Evolutionary conservation across 1,140 invertebrate genomes (phyloP).

Genomic region (Eciton burchellii): DNA sequence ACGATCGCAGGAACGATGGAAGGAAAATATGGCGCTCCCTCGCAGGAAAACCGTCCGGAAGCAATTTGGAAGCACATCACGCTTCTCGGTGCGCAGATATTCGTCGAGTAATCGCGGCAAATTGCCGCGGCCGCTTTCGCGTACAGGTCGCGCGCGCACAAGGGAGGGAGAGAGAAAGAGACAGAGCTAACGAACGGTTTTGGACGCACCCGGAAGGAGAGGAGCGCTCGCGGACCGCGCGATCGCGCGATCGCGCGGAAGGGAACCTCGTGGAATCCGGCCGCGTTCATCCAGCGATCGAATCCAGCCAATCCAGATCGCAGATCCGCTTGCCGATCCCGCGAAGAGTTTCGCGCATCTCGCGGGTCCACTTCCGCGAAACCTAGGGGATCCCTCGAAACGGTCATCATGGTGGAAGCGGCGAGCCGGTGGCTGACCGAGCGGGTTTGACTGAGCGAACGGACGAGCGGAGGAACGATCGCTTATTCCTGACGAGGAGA

Average conservation of each 20-base stretch:
- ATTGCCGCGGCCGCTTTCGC: conserved; percentile 42
- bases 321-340: not conserved
- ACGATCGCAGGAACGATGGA: not conserved
- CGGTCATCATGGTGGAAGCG: conserved; percentile 45
- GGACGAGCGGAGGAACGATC: conserved; percentile 65
- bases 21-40: not conserved
- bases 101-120: conserved; percentile 58
- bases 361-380: conserved; percentile 42
- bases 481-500: conserved; percentile 70
- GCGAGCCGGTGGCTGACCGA: conserved; percentile 50
- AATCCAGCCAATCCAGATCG: not conserved
- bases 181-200: conserved; percentile 58
- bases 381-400: conserved; percentile 53
- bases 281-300: conserved; percentile 32
- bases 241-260: conserved; percentile 41
- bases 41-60: not conserved
- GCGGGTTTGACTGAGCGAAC: conserved; percentile 56
- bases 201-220: conserved; percentile 53
- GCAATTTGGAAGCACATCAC: conserved; percentile 19
- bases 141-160: conserved; percentile 20
- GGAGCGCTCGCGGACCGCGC: conserved; percentile 31
- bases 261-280: conserved; percentile 47
- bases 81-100: conserved; percentile 24
- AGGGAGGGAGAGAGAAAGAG: too few relatives aligned
- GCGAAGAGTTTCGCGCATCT: conserved; percentile 8